Conservation (phyloP, 1,140 invertebrate species). For the Drosophila pandora region DNA sequence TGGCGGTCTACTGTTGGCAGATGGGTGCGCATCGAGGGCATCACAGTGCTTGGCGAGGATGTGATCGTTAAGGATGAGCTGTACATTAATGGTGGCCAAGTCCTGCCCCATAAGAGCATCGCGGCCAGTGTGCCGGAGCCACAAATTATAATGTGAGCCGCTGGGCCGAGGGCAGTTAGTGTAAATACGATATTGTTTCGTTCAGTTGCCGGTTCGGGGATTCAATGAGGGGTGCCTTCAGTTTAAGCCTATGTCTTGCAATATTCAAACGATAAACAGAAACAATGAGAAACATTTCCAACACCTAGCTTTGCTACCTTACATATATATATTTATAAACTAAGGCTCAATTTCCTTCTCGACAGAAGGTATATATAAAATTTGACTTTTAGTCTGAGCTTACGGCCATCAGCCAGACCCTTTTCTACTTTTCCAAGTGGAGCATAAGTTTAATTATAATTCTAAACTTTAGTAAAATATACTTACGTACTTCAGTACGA, state of each 20-base stretch:
- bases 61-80: constrained; percentile 99
- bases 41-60: constrained; percentile 98
- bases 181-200: constrained; percentile 41
- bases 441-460: constrained; percentile 27
- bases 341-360: constrained; percentile 12
- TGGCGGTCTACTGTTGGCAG: constrained; percentile 97
- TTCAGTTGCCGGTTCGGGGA: too few relatives aligned
- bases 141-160: constrained; percentile 98
- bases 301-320: constrained; percentile 55
- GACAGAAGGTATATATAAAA: background rate
- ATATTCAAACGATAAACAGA: constrained; percentile 29
- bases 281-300: constrained; percentile 66
- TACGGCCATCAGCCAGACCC: background rate
- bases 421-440: constrained; percentile 36
- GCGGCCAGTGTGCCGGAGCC: constrained; percentile 97
- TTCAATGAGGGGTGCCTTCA: constrained; percentile 50
- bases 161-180: background rate
- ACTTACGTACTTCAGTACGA: constrained; percentile 13
- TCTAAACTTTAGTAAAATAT: constrained; percentile 29
- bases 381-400: constrained; percentile 6
- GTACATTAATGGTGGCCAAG: constrained; percentile 99
- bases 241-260: constrained; percentile 50
- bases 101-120: constrained; percentile 99
- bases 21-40: constrained; percentile 99
- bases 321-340: constrained; percentile 37